Conservation (phyloP, 2,797 vertebrate genomes). For the Sebastes reedi region DNA sequence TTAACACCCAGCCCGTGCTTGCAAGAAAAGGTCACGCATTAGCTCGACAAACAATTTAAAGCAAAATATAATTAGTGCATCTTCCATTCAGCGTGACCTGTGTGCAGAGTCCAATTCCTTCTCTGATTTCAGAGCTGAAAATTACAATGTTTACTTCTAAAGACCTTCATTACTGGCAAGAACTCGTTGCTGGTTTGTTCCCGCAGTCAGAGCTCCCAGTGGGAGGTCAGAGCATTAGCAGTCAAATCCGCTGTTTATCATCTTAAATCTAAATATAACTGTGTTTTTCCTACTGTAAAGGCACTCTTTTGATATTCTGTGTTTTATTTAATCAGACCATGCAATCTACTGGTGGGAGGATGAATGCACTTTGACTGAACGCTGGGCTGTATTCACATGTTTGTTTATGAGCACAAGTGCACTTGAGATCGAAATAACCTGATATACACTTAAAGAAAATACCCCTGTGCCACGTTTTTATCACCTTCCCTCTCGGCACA, state of each 20-base stretch:
- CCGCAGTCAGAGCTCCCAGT: constrained; percentile 1
- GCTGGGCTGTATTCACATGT: not conserved
- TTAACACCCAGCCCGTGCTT: not conserved
- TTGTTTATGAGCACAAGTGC: not conserved
- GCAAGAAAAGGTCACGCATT: constrained; percentile 28
- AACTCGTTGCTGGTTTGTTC: constrained; percentile 30
- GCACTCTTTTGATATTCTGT: not conserved
- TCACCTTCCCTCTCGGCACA: constrained; percentile 18
- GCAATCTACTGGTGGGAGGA: not conserved
- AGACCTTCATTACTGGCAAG: constrained; percentile 14
- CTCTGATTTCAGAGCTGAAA: not conserved
- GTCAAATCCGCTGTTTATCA: not conserved
- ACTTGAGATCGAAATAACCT: constrained; percentile 29
- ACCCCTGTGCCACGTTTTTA: constrained; percentile 7
- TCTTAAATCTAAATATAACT: constrained; percentile 18
- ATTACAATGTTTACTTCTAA: constrained; percentile 17
- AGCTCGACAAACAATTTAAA: constrained; percentile 27
- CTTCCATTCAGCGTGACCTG: not conserved
- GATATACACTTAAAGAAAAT: constrained; percentile 16
- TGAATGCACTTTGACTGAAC: constrained; percentile 2
- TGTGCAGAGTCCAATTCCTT: not conserved
- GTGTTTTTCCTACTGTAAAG: not conserved
- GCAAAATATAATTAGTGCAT: constrained; percentile 11
- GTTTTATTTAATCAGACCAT: constrained; percentile 18
- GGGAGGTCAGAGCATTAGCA: constrained; percentile 20